These are phyloP conservation scores for Gymnoscelis rufifasciata DNA, from an alignment of 2,888 invertebrate genomes.

Conservation along the genomic window DNA sequence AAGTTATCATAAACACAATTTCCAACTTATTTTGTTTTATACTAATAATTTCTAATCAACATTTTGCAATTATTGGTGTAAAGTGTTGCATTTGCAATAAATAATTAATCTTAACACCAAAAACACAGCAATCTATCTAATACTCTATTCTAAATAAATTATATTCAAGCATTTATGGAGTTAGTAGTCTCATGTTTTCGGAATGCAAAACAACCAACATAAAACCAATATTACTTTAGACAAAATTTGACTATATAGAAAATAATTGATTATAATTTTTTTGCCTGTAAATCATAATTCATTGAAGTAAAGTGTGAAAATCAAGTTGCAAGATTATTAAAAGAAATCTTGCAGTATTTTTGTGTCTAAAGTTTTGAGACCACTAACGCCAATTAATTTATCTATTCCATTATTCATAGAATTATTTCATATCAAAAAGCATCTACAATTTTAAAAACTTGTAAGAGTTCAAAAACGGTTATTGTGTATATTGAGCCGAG, in stretches of 20 bases:
- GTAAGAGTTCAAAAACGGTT: constrained; percentile 33
- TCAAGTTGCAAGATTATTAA: too few relatives aligned
- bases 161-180: constrained; percentile 40
- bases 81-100: too few relatives aligned
- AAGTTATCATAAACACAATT: too few relatives aligned
- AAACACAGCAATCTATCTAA: constrained; percentile 36
- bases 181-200: constrained; percentile 36
- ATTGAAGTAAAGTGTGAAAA: too few relatives aligned
- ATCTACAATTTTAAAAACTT: constrained; percentile 33
- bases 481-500: constrained; percentile 33
- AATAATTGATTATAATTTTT: too few relatives aligned
- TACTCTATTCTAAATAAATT: constrained; percentile 55
- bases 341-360: too few relatives aligned
- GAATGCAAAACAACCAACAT: constrained; percentile 51
- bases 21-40: too few relatives aligned
- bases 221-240: constrained; percentile 26
- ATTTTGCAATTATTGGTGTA: too few relatives aligned
- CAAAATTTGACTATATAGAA: constrained; percentile 8
- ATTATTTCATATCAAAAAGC: constrained; percentile 41
- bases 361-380: background rate
- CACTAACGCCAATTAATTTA: constrained; percentile 37
- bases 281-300: too few relatives aligned
- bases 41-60: background rate
- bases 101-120: background rate
- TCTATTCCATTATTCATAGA: constrained; percentile 21